Base-by-base conservation (phyloP, 2,113 vertebrate species). In the Pachypanchax playfairii region DNA sequence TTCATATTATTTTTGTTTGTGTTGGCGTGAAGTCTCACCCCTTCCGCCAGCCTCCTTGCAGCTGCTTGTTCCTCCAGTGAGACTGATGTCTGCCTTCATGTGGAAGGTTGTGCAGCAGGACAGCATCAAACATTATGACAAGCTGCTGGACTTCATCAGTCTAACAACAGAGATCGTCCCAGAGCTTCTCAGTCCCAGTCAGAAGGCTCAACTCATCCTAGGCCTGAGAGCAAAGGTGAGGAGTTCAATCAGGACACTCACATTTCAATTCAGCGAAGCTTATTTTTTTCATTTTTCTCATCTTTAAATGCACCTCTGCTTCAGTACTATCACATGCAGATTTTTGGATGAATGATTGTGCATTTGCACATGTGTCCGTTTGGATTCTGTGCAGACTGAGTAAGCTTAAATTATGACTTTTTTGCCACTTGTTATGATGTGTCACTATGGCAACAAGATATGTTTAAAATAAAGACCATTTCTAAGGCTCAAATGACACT, bases 161-260 rank as follows among this genome's bases (percentile, higher is more conserved):
- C 26, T 80, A 48, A 76, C 85, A 35, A 88, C 80, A 7, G 67
- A 78, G 20, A 58, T 87, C 0, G 90, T 88, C 1, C 93, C 93
- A 0, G 90, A 91, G 15, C 51, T 93, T 14, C 89, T 93, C 33
- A 87, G 55, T 55, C 79, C 79, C 51, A 73, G 75, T 4, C 91
- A 92, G 69, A 84, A 77, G 17, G 88, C 84, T 29, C 87, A 92
- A 54, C 87, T 94, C 18, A 79, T 86, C 51, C 70, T 93, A 78
- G 90, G 91, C 5, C 80, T 94, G 26, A 85, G 89, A 64, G 91
- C 91, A 10, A 91, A 85, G 91, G 93, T 93, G 76, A 79, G 86
- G 1, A 15, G 6, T 8, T 14, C 25, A 9, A 15, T 46, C 14
- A 24, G 6, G 1, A 46, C n/a, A n/a, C n/a, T n/a, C n/a, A n/a